Base-by-base conservation (phyloP, 2,113 vertebrate genomes). In the Oceanodroma tethys region DNA sequence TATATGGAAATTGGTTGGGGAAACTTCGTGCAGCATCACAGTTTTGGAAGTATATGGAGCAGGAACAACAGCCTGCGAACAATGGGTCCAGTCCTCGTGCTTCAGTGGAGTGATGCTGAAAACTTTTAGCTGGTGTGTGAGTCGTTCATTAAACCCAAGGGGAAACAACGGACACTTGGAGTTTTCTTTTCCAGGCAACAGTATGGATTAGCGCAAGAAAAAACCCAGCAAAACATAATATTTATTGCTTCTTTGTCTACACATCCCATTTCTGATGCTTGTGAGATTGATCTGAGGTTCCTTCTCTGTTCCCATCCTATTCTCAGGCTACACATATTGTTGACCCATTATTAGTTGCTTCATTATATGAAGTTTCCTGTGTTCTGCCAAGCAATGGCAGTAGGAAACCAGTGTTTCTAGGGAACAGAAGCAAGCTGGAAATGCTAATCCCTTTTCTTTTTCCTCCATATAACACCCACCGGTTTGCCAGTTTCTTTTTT, bases 391-490 rank as follows among this genome's bases (percentile, higher is more conserved):
- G 22, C 10, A n/a, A 36, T 42, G 16, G 25, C 26, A 15, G 26
- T 43, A 67, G 63, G 27, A 90, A 78, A 73, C 16, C 36, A 27
- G 9, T 55, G 42, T 43, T 75, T 76, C 27, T 43, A 76, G 53
- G 29, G 52, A 82, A 67, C 11, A 81, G 65, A 50, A 78, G 14
- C 29, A 67, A 82, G 16, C 11, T 47, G 29, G 47, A 62, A 72
- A 72, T 67, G 25, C 23, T 70, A 42, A 29, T 55, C 43, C 18
- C 11, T 47, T 53, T 47, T n/a, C 17, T 11, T 78, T 66, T 65
- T 15, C 42, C 21, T 50, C 52, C 0, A 0, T 15, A 17, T 25
- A 59, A 75, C 13, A n/a, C 20, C 17, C 45, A 40, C 20, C 40
- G 25, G 32, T 59, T 76, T 80, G 13, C 34, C 48, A 29, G 55